These are phyloP conservation scores for Alethe diademata DNA, from an alignment of 2,113 vertebrate genomes.

Conservation along the genomic window DNA sequence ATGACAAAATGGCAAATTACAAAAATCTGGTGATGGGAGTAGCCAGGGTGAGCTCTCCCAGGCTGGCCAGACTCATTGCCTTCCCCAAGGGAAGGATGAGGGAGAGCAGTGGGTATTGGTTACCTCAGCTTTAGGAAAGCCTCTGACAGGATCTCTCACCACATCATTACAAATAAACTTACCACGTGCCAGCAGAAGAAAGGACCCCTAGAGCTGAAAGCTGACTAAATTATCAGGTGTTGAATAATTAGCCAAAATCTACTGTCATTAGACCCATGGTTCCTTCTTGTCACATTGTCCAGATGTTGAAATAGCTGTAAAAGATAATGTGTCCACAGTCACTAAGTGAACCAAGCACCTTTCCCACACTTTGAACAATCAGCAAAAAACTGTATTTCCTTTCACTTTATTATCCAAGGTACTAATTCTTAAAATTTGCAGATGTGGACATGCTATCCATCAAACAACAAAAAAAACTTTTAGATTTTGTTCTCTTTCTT, in stretches of 20 bases:
- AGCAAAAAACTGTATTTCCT: background rate
- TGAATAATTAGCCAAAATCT: background rate
- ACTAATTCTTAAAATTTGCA: background rate
- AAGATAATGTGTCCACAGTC: fast-evolving
- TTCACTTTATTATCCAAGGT: background rate
- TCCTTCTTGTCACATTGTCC: fast-evolving
- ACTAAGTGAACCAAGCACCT: background rate
- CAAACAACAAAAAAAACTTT: background rate
- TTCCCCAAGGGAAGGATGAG: no score
- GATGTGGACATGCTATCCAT: background rate
- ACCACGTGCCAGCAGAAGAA: fast-evolving
- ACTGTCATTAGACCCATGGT: background rate
- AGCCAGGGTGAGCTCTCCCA: background rate
- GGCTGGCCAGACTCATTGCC: background rate
- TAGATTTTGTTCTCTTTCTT: background rate
- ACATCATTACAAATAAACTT: background rate
- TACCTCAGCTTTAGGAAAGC: background rate
- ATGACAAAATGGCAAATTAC: background rate
- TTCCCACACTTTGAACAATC: background rate
- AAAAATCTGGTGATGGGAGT: background rate
- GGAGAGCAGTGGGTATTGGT: background rate
- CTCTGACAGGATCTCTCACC: background rate
- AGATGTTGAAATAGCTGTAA: background rate
- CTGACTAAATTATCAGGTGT: background rate
- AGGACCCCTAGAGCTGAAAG: background rate